Conservation (phyloP, 2,113 vertebrate species). For the Oryctolagus cuniculus region DNA sequence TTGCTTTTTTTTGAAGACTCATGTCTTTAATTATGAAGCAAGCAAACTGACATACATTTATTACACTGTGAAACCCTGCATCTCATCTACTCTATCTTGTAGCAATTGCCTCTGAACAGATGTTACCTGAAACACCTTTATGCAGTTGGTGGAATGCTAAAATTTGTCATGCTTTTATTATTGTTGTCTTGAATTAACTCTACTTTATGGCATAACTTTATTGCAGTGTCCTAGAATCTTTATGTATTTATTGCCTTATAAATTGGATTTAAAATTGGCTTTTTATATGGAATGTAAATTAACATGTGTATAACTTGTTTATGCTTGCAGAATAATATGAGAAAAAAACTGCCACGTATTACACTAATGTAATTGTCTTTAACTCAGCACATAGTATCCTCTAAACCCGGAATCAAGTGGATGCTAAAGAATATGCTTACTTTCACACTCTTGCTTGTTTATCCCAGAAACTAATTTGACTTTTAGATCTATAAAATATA, state of each 20-base stretch:
- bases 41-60: slow-evolving; percentile 87
- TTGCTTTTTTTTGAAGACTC: slow-evolving; percentile 80
- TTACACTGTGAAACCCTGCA: slow-evolving; percentile 83
- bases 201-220: slow-evolving; percentile 87
- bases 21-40: slow-evolving; percentile 88
- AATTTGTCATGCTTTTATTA: slow-evolving; percentile 89
- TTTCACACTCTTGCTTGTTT: slow-evolving; percentile 74
- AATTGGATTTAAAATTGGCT: slow-evolving; percentile 85
- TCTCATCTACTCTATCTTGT: slow-evolving; percentile 87
- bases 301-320: slow-evolving; percentile 87
- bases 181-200: slow-evolving; percentile 88
- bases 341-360: slow-evolving; percentile 77
- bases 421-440: slow-evolving; percentile 71
- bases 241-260: slow-evolving; percentile 84
- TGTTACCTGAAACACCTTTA: slow-evolving; percentile 87
- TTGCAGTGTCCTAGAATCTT: slow-evolving; percentile 85
- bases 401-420: slow-evolving; percentile 69
- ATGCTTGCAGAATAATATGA: slow-evolving; percentile 83
- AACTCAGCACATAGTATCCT: slow-evolving; percentile 80
- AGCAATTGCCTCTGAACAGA: slow-evolving; percentile 87
- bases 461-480: slow-evolving; percentile 78
- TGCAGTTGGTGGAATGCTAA: slow-evolving; percentile 84
- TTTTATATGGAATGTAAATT: slow-evolving; percentile 88
- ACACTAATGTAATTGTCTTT: slow-evolving; percentile 84
- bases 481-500: slow-evolving; percentile 85